phyloP scores from a whole-genome alignment of 2,113 vertebrate genomes.

The Proteles cristata region DNA sequence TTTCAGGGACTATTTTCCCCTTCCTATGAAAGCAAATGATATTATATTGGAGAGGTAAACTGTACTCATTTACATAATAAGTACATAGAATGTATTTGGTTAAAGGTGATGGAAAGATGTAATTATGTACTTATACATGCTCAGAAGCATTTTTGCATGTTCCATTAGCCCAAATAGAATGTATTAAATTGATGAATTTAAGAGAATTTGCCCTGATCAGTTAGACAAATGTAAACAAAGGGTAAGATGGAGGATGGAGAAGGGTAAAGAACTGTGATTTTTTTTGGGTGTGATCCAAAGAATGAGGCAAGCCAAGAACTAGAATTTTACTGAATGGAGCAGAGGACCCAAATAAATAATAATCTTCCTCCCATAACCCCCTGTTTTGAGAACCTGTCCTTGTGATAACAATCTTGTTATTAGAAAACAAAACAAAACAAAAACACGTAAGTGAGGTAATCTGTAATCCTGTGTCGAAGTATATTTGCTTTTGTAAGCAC shows the following conservation, averaged over 20 bases:
- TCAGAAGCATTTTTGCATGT: not conserved
- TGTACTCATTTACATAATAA: slow-evolving; percentile 38
- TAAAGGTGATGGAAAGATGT: slow-evolving; percentile 2
- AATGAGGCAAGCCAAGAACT: not conserved
- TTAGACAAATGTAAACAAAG: not conserved
- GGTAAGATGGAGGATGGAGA: not conserved
- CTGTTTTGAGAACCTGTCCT: not conserved
- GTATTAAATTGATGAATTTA: not conserved
- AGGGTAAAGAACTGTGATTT: not conserved
- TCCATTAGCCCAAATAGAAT: not conserved
- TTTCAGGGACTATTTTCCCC: not conserved
- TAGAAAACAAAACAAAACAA: not conserved
- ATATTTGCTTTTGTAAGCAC: not conserved
- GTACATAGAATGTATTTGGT: not conserved
- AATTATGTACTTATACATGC: slow-evolving; percentile 19
- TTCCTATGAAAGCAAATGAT: not conserved
- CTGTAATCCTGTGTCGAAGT: not conserved
- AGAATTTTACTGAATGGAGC: not conserved
- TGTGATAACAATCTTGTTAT: not conserved
- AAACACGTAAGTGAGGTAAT: not conserved
- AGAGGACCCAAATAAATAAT: not conserved
- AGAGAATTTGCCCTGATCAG: not conserved
- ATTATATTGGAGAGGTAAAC: not conserved
- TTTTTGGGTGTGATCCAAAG: not conserved
- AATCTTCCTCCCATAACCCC: not conserved